These are phyloP conservation scores for Enteromius viviparus DNA, from an alignment of 2,797 vertebrate genomes.

Conservation along the genomic window DNA sequence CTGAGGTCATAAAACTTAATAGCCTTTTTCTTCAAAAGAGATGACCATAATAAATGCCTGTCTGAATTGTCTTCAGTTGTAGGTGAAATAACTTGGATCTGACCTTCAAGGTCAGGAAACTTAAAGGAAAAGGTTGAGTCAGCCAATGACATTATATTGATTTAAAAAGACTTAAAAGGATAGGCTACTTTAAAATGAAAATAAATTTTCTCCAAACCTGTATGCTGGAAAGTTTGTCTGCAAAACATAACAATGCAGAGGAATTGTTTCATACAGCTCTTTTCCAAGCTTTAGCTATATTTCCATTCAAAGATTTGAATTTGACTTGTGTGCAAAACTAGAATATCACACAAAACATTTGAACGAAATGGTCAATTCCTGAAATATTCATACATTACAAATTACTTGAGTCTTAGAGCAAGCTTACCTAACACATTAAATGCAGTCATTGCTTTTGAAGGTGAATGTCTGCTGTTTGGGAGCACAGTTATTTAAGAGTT, in stretches of 20 bases:
- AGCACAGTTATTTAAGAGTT: background rate
- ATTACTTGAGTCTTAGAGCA: too few relatives aligned
- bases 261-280: background rate
- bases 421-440: background rate
- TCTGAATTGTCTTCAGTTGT: conserved; percentile 2
- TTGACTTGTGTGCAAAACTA: background rate
- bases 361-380: background rate
- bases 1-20: conserved; percentile 31
- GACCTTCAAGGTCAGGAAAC: conserved; percentile 16
- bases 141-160: background rate
- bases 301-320: background rate
- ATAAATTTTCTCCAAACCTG: background rate
- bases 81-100: conserved; percentile 3
- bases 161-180: background rate
- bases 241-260: background rate
- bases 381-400: background rate
- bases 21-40: conserved; percentile 25
- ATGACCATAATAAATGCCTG: conserved; percentile 26
- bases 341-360: background rate
- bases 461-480: background rate
- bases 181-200: too few relatives aligned
- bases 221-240: background rate
- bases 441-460: background rate
- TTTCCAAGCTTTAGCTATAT: background rate
- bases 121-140: conserved; percentile 8